Evolutionary conservation across 2,113 vertebrate genomes (phyloP).

Genomic region (Morone chrysops): DNA sequence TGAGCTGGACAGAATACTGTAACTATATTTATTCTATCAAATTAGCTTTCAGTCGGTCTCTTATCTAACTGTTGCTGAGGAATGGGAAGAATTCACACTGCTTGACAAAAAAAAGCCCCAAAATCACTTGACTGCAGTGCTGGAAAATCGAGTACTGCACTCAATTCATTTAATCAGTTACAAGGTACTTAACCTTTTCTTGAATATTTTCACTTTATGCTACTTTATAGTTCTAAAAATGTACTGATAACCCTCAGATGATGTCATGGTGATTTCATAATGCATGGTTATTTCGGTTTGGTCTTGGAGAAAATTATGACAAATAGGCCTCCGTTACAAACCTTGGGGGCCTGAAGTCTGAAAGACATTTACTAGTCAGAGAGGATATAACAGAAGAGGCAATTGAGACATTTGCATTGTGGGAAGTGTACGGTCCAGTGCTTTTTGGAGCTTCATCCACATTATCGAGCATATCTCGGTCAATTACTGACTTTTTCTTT

Average conservation of each 20-base stretch:
- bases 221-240: not conserved
- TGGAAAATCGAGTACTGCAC: not conserved
- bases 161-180: not conserved
- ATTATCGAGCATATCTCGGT: not conserved
- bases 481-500: conserved; percentile 13
- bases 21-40: conserved; percentile 18
- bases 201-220: not conserved
- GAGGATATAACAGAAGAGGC: not conserved
- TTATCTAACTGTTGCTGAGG: conserved; percentile 53
- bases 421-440: not conserved
- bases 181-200: not conserved
- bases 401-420: not conserved
- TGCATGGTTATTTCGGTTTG: not conserved
- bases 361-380: not conserved
- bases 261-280: not conserved
- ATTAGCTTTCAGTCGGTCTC: conserved; percentile 27
- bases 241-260: not conserved
- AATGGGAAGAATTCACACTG: conserved; percentile 50
- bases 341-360: not conserved
- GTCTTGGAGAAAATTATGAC: not conserved
- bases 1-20: not conserved
- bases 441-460: not conserved
- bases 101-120: not conserved
- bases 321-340: not conserved
- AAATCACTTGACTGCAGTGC: not conserved